Conservation (phyloP, 2,113 vertebrate genomes). For the Spheniscus mendiculus region DNA sequence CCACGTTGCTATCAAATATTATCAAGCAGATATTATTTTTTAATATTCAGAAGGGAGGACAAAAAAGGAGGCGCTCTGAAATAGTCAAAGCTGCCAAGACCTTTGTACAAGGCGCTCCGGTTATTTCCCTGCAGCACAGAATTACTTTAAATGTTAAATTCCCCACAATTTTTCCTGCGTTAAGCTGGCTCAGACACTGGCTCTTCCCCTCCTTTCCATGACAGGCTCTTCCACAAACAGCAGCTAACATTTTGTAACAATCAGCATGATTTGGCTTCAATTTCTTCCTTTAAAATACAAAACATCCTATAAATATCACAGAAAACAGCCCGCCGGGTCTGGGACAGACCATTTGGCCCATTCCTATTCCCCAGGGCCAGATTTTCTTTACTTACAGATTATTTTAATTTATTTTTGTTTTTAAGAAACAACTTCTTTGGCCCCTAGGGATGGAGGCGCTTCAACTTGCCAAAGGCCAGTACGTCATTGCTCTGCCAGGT, state of each 20-base stretch:
- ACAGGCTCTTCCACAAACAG: neutral
- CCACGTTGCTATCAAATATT: rapidly evolving
- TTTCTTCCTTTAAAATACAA: neutral
- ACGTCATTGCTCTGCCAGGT: rapidly evolving
- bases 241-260: neutral
- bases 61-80: neutral
- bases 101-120: neutral
- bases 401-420: neutral
- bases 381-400: neutral
- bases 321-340: neutral
- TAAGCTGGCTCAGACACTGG: neutral
- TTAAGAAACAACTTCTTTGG: neutral
- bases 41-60: neutral
- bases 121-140: neutral
- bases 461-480: neutral
- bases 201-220: neutral
- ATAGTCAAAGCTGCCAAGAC: neutral
- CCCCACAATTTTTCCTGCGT: rapidly evolving
- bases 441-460: neutral
- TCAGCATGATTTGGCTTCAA: neutral
- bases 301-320: neutral
- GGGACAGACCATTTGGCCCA: neutral
- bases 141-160: neutral
- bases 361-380: neutral
- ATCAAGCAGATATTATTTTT: neutral